Conservation (phyloP, 2,888 invertebrate species). For the Zele albiditarsus region DNA sequence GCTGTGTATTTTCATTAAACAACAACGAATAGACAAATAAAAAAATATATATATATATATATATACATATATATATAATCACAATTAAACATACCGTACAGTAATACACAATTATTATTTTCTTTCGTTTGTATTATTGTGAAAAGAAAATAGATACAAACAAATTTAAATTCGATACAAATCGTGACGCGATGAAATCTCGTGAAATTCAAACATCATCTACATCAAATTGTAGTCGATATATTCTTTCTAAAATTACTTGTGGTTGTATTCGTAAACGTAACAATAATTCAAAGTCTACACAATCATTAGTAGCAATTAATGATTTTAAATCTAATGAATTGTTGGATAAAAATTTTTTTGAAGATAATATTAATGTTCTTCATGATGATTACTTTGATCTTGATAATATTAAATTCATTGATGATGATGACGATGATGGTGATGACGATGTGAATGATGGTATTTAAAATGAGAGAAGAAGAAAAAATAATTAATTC, state of each 20-base stretch:
- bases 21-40: not conserved
- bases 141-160: too few species aligned
- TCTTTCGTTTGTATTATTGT: too few species aligned
- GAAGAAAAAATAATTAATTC: too few species aligned
- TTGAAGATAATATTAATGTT: not conserved
- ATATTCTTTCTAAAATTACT: slow-evolving; percentile 17
- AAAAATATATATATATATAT: slow-evolving; percentile 46
- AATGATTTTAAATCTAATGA: slow-evolving; percentile 12
- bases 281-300: not conserved
- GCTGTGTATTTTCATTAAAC: slow-evolving; percentile 58
- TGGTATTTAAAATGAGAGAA: not conserved
- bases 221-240: slow-evolving; percentile 16
- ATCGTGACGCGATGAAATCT: not conserved
- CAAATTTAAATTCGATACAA: not conserved
- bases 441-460: slow-evolving; percentile 33
- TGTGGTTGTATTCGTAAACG: slow-evolving; percentile 8
- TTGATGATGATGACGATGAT: slow-evolving; percentile 66
- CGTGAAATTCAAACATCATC: not conserved
- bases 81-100: too few species aligned
- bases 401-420: slow-evolving; percentile 66
- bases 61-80: too few species aligned
- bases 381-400: slow-evolving; percentile 58
- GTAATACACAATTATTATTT: too few species aligned
- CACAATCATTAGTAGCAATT: too few species aligned
- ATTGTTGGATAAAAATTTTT: not conserved